Conservation (phyloP, 2,888 invertebrate genomes). For the Andrena dorsata region DNA sequence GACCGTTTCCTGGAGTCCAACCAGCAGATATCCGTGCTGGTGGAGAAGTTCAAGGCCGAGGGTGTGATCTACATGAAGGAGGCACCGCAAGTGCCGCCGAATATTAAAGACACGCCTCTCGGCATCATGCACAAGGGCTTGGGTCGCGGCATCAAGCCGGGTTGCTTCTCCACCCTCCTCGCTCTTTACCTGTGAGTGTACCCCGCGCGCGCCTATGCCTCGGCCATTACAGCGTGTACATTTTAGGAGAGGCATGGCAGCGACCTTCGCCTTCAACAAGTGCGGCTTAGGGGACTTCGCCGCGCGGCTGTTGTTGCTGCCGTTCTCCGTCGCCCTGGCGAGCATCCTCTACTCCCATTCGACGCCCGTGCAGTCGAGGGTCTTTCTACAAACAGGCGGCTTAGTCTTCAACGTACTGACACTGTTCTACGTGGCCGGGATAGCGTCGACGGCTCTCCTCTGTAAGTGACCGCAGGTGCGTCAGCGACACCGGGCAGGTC, state of each 20-base stretch:
- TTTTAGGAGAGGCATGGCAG: conserved; percentile 91
- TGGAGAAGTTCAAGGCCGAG: conserved; percentile 96
- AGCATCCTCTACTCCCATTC: conserved; percentile 82
- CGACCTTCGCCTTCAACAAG: conserved; percentile 92
- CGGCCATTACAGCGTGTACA: conserved; percentile 30
- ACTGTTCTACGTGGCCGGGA: conserved; percentile 89
- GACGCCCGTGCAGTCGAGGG: conserved; percentile 79
- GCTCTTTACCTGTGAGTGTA: conserved; percentile 80
- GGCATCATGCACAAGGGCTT: conserved; percentile 81
- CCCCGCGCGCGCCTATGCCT: too few species aligned
- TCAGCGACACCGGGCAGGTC: not conserved
- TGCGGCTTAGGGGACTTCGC: conserved; percentile 92
- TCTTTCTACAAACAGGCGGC: conserved; percentile 82
- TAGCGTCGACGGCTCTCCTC: conserved; percentile 82
- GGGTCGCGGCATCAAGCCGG: conserved; percentile 82
- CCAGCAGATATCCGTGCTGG: conserved; percentile 95
- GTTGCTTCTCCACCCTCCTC: conserved; percentile 82
- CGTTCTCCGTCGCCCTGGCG: conserved; percentile 86
- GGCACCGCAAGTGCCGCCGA: conserved; percentile 79
- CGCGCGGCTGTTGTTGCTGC: conserved; percentile 90
- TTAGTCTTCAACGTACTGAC: conserved; percentile 90
- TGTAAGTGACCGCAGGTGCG: conserved; percentile 75
- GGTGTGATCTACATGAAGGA: conserved; percentile 91
- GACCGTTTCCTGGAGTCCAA: conserved; percentile 97
- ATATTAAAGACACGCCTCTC: conserved; percentile 80